A percentile compares a stretch with the other conserved stretches of the same genome.
phyloP scores from a whole-genome alignment of 2,888 invertebrate species.

The Rhamnusium bicolor region DNA sequence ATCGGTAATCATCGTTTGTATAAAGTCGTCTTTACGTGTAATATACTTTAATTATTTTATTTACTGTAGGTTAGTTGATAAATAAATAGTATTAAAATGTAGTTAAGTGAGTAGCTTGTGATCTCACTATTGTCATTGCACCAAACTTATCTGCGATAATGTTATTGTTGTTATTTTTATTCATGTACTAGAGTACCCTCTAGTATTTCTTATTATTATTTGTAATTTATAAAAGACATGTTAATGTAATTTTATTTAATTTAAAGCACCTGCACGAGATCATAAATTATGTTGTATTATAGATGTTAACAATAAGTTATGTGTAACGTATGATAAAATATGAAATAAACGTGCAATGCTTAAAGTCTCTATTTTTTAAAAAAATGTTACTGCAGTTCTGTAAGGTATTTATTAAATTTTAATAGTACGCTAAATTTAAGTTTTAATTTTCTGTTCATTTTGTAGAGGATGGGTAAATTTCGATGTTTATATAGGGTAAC shows the following conservation, averaged over 20 bases:
- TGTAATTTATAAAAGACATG: conserved; percentile 48
- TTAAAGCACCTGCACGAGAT: conserved; percentile 60
- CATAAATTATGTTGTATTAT: conserved; percentile 58
- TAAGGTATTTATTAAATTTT: no score
- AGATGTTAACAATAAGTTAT: conserved; percentile 57
- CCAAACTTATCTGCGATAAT: conserved; percentile 54
- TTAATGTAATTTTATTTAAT: conserved; percentile 50
- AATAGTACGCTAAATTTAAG: no score
- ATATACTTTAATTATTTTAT: conserved; percentile 57
- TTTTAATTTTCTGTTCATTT: no score
- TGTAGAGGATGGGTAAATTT: no score
- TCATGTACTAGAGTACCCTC: conserved; percentile 47
- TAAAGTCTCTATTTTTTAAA: background rate
- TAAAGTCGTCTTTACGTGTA: conserved; percentile 65
- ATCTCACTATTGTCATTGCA: conserved; percentile 62
- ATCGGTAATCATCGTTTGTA: conserved; percentile 55
- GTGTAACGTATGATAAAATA: conserved; percentile 45
- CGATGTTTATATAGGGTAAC: no score
- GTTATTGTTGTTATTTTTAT: conserved; percentile 42
- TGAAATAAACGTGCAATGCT: conserved; percentile 55
- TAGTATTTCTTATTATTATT: conserved; percentile 45
- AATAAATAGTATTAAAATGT: conserved; percentile 49
- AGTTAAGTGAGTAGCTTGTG: conserved; percentile 63
- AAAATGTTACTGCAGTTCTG: no score
- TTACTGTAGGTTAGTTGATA: conserved; percentile 47